These are phyloP conservation scores for Lampropteryx suffumata DNA, from an alignment of 2,888 invertebrate species.

Conservation along the genomic window DNA sequence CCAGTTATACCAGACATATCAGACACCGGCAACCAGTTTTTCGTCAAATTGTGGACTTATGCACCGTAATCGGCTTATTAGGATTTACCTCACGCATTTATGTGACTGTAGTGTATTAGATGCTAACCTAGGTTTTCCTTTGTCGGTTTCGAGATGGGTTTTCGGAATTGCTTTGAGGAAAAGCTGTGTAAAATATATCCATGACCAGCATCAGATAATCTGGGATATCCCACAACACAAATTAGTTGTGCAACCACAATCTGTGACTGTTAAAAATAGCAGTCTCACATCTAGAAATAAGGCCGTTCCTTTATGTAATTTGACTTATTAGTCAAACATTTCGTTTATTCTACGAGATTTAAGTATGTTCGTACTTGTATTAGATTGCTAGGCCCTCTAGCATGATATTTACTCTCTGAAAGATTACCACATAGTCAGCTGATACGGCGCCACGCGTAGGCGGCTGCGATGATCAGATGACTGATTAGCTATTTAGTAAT, in stretches of 20 bases:
- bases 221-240: conserved; percentile 16
- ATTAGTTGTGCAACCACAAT: conserved; percentile 10
- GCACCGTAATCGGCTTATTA: conserved; percentile 78
- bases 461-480: conserved; percentile 68
- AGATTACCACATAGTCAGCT: conserved; percentile 27
- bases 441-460: conserved; percentile 69
- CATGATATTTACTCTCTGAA: not conserved
- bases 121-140: conserved; percentile 39
- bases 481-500: conserved; percentile 77
- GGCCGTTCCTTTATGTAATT: too few species aligned
- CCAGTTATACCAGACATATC: too few species aligned
- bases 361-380: too few species aligned
- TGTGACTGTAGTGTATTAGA: conserved; percentile 50
- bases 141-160: conserved; percentile 31
- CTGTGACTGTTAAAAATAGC: too few species aligned
- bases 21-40: conserved; percentile 5
- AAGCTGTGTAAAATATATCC: conserved; percentile 26
- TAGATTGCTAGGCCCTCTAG: not conserved
- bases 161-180: conserved; percentile 33
- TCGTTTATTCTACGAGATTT: too few species aligned
- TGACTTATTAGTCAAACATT: too few species aligned
- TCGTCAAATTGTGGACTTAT: conserved; percentile 43
- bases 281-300: too few species aligned
- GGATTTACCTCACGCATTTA: conserved; percentile 69
- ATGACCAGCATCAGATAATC: conserved; percentile 3